phyloP scores from a whole-genome alignment of 2,888 invertebrate genomes.

The Archips crataeganus region DNA sequence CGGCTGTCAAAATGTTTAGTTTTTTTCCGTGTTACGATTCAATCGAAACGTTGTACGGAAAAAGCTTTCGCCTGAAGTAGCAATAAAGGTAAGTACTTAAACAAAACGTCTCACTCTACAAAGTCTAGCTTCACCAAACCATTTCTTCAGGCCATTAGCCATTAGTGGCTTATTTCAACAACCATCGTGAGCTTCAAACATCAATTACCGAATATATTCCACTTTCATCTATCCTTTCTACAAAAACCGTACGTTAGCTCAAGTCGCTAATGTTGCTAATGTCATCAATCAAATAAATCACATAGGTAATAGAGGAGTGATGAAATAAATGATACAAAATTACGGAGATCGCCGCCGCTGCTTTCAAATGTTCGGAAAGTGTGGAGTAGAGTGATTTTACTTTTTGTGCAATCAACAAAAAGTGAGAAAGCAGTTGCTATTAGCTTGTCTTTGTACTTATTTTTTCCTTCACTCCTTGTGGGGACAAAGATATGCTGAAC shows the following conservation, averaged over 20 bases:
- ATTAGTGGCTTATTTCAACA: slow-evolving; percentile 3
- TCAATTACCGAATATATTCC: slow-evolving; percentile 1
- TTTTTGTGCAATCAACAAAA: slow-evolving; percentile 6
- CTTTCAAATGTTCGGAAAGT: slow-evolving; percentile 11
- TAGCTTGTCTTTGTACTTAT: too few species aligned
- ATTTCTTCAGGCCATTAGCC: slow-evolving; percentile 3
- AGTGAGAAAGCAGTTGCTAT: too few species aligned
- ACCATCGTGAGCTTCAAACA: not conserved
- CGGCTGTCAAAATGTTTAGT: too few species aligned
- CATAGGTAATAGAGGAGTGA: not conserved
- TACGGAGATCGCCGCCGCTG: not conserved
- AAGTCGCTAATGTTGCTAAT: not conserved
- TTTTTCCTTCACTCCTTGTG: too few species aligned
- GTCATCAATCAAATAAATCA: slow-evolving; percentile 8
- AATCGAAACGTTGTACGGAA: not conserved
- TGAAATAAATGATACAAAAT: not conserved
- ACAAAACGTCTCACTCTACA: not conserved
- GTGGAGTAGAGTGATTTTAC: not conserved
- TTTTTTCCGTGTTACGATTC: too few species aligned
- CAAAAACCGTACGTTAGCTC: not conserved
- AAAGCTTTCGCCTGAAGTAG: not conserved
- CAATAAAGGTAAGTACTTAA: not conserved
- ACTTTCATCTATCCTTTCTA: not conserved
- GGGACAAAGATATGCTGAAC: too few species aligned
- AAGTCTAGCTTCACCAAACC: not conserved